Evolutionary conservation across 2,888 invertebrate genomes (phyloP), one percentile per base, ranked within the genome.

Genomic region (Eupithecia dodoneata): DNA sequence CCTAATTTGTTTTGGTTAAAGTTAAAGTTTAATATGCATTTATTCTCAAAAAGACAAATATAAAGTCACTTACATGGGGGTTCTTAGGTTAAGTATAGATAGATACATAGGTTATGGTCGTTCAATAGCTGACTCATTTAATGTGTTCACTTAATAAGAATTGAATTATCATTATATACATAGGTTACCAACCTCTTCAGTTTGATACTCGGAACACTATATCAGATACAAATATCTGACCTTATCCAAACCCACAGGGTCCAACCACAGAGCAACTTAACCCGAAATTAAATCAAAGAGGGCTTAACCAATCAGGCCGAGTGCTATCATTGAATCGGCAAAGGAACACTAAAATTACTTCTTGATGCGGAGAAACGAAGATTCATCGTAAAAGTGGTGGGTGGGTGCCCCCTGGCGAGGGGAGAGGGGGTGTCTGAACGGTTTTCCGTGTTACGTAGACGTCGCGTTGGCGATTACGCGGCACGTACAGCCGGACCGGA

Each of bases 271-370:
- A 89, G 91, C 88, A 92, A 92, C 93, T 94, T 94, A 94, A 94
- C 94, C 94, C 93, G 89, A 93, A 94, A 95, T 95, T 95, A 95
- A 95, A 95, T 95, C 94, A 94, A 93, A 94, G 94, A 93, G 94
- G 93, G 93, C 91, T 94, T 93, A 92, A 94, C 94, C 94, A 95
- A 94, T 95, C 94, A 94, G 90, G 89, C 87, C 94, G 94, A 95
- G 94, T 95, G 94, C 94, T 95, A 94, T 94, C 95, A 94, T 94
- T 94, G 94, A 94, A 94, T 94, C 94, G 94, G 93, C 91, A 93
- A 94, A 94, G 93, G 93, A 94, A 95, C 94, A 94, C 94, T 94
- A 94, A 94, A 94, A 94, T 94, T 94, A 94, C 94, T 95, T 94
- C 94, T 94, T 94, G 94, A 94, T 94, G 93, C 94, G 93, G 92